Conservation (phyloP, 2,797 vertebrate genomes). For the Streptopelia turtur region DNA sequence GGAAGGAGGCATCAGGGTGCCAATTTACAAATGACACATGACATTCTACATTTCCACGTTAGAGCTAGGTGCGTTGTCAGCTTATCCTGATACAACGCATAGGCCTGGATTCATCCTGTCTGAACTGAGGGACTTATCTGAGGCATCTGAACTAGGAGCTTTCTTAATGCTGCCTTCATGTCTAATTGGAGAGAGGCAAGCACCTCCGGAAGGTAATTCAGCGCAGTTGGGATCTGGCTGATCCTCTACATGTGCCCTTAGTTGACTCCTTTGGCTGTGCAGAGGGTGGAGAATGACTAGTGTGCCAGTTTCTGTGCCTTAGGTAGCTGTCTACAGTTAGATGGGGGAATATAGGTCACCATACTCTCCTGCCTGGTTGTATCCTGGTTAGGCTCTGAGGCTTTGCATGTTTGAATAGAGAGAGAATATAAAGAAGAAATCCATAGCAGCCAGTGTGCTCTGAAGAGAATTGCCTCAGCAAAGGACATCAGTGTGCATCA, state of each 20-base stretch:
- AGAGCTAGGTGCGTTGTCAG: neutral
- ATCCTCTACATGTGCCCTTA: neutral
- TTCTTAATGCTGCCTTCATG: neutral
- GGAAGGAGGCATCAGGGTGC: neutral
- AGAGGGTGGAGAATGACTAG: neutral
- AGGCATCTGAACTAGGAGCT: neutral
- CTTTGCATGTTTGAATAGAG: neutral
- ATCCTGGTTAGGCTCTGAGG: neutral
- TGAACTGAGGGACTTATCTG: neutral
- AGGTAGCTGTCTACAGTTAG: neutral
- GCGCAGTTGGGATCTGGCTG: neutral
- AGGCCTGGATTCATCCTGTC: neutral
- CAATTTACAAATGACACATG: neutral
- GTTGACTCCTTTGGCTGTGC: neutral
- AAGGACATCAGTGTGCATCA: neutral
- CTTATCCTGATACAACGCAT: neutral
- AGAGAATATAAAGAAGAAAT: neutral
- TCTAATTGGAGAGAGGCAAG: neutral
- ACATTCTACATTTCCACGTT: neutral
- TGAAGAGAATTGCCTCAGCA: neutral
- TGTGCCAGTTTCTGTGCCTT: neutral
- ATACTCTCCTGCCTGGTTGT: neutral
- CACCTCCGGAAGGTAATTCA: neutral
- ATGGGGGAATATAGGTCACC: neutral
- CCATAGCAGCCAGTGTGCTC: rapidly evolving